These are phyloP conservation scores for Leguminivora glycinivorella DNA, from an alignment of 1,140 invertebrate genomes.

Conservation along the genomic window DNA sequence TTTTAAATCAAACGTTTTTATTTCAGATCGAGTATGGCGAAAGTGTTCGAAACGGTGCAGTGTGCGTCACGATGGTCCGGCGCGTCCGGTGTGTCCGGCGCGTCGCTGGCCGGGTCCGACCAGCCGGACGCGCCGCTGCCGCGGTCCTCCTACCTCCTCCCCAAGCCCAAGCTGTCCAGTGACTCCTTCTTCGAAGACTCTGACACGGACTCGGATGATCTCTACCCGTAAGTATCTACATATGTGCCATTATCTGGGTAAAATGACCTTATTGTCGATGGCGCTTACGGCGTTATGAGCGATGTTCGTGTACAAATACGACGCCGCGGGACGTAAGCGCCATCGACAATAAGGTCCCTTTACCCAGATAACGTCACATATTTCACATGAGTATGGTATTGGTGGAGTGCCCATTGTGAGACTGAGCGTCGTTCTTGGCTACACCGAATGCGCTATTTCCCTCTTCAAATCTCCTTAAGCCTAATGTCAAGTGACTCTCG, in stretches of 20 bases:
- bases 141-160: conserved; percentile 47
- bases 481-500: too few species aligned
- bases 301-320: too few species aligned
- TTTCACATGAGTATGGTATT: neutral
- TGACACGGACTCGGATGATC: conserved; percentile 82
- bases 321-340: too few species aligned
- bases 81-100: conserved; percentile 67
- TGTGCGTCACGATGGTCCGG: conserved; percentile 85
- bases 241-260: too few species aligned
- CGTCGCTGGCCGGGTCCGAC: conserved; percentile 67
- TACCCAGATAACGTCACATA: too few species aligned
- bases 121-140: conserved; percentile 51
- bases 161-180: conserved; percentile 56
- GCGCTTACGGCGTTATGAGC: too few species aligned
- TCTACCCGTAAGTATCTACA: conserved; percentile 86
- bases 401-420: neutral
- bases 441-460: too few species aligned
- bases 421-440: neutral
- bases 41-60: conserved; percentile 91
- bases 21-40: conserved; percentile 85
- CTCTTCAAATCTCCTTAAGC: too few species aligned
- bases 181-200: conserved; percentile 75
- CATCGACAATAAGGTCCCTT: too few species aligned
- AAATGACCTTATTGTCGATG: too few species aligned
- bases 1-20: conserved; percentile 13